Evolutionary conservation across 2,888 invertebrate genomes (phyloP), one percentile per base, ranked within the genome.

Genomic region (Synanthedon andrenaeformis): DNA sequence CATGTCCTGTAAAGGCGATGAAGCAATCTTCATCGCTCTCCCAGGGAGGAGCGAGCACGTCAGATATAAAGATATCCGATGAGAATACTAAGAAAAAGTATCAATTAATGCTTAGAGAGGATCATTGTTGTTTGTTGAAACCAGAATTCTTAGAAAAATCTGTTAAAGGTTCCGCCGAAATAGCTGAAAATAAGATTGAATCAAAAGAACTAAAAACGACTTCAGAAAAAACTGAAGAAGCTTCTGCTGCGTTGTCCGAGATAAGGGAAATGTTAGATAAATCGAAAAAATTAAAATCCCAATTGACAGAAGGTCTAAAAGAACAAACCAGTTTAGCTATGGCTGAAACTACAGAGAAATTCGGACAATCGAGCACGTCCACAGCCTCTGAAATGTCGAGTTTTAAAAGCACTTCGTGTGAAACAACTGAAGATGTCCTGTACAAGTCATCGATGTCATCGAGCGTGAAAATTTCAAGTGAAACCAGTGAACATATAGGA

Each of bases 81-180:
- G 57, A 51, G 13, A 4, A 19, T 41, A 62, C 52, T 35, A 66
- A 64, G 56, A 65, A 60, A 49, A 60, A 57, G 17, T 58, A 55
- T 13, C 62, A 67, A 54, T 52, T 62, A 2, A 58, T 62, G 55
- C 56, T 65, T 14, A 72, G 63, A 61, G 72, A 72, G 59, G 71
- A 72, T 3, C 67, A 74, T 54, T 64, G 70, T 52, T 61, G 67
- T 54, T 58, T 70, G 49, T 52, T 75, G 17, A 72, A 67, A 57
- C 65, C 72, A 48, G 70, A 74, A 59, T 45, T 69, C 5, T 52
- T 70, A 1, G 64, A 65, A 52, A 63, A 61, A 3, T 54, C 42
- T 53, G 12, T 14, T n/a, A 45, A 45, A 14, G 45, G 13, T 13
- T 13, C 14, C 11, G n/a, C 45, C 12, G 45, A 45, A 13, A 51